These are phyloP conservation scores for Pluvialis apricaria DNA, from an alignment of 2,113 vertebrate species.

Conservation along the genomic window DNA sequence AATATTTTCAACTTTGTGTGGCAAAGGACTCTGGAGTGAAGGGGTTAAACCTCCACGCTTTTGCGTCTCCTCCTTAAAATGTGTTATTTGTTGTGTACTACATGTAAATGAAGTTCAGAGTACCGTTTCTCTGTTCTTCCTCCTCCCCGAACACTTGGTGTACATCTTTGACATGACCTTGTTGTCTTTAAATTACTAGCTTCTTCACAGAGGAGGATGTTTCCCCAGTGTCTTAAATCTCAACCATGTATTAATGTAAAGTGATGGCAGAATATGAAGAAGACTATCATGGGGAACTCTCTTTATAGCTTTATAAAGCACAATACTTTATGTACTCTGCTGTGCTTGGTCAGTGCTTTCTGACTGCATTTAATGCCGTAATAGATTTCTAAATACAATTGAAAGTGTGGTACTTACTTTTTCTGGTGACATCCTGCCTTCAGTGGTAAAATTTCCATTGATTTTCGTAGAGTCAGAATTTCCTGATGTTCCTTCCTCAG, in stretches of 20 bases:
- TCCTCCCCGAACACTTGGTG: not conserved
- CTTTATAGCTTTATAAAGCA: not conserved
- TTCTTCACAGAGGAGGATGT: not conserved
- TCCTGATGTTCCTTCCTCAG: not conserved
- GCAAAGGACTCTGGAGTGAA: not conserved
- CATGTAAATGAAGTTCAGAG: not conserved
- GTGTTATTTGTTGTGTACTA: not conserved
- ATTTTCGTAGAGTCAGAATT: conserved; percentile 2
- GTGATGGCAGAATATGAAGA: not conserved
- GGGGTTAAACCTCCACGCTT: not conserved
- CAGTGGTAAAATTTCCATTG: not conserved
- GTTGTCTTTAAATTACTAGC: not conserved
- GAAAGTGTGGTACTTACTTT: not conserved
- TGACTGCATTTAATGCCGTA: not conserved
- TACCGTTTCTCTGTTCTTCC: not conserved
- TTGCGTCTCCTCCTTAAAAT: not conserved
- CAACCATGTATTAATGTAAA: not conserved
- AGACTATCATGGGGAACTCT: not conserved
- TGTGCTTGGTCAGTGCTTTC: conserved; percentile 12
- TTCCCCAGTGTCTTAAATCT: not conserved
- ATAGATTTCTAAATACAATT: conserved; percentile 18
- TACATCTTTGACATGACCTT: not conserved
- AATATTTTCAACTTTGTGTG: not conserved
- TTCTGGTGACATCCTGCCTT: not conserved
- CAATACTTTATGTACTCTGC: not conserved